Percentiles rank a stretch among this genome's conserved stretches.
These are phyloP conservation scores for Perizoma affinitatum DNA, from an alignment of 2,888 invertebrate genomes.

Conservation along the genomic window DNA sequence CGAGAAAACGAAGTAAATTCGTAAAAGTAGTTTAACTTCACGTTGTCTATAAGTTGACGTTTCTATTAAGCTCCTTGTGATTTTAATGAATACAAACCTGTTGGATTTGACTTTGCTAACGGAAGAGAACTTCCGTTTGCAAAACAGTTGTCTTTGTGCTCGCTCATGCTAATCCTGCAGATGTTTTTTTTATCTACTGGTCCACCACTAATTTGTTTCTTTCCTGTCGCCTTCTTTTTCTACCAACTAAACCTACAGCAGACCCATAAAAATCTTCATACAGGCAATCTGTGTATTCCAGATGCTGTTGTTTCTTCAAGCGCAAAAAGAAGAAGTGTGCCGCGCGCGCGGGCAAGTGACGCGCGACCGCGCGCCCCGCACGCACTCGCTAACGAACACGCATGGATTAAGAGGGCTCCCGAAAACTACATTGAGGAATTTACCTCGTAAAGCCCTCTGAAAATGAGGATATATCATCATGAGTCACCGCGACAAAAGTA, in stretches of 20 bases:
- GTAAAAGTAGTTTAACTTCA: too few species aligned
- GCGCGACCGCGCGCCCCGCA: conserved; percentile 70
- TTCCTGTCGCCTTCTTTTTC: conserved; percentile 18
- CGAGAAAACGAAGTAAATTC: too few species aligned
- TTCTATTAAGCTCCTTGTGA: too few species aligned
- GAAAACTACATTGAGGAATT: conserved; percentile 6
- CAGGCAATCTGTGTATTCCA: conserved; percentile 86
- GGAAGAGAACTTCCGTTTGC: too few species aligned
- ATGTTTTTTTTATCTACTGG: too few species aligned
- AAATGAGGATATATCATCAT: too few species aligned
- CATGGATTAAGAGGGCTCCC: conserved; percentile 19
- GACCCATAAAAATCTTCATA: conserved; percentile 82
- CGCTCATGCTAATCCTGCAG: too few species aligned
- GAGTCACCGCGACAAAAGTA: too few species aligned
- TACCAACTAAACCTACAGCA: conserved; percentile 66
- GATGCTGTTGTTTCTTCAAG: conserved; percentile 99
- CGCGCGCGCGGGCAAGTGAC: conserved; percentile 94
- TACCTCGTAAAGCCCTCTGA: background rate
- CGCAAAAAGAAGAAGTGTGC: conserved; percentile 98
- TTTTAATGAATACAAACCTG: too few species aligned
- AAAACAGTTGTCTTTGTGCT: too few species aligned
- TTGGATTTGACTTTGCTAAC: too few species aligned
- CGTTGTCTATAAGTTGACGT: too few species aligned
- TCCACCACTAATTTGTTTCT: background rate
- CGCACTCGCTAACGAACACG: conserved; percentile 27